Conservation (phyloP, 37 sponge, comb jelly and placozoan genomes). For the Hexactinellida sp. region DNA sequence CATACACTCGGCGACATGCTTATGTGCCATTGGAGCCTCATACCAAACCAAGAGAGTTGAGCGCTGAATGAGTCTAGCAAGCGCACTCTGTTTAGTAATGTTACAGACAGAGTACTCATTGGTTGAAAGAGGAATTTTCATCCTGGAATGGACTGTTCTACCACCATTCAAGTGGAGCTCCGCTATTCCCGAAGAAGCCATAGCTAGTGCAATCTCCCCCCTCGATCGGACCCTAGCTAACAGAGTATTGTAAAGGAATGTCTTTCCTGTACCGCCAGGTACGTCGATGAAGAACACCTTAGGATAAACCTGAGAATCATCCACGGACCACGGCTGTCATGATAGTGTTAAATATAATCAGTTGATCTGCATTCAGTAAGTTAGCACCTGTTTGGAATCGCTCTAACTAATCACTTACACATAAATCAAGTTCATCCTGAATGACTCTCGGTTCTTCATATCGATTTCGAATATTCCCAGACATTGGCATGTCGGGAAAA, state of each 20-base stretch:
- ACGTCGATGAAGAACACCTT: not conserved
- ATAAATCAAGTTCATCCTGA: not conserved
- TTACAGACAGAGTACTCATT: not conserved
- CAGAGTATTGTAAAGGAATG: not conserved
- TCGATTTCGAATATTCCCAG: not conserved
- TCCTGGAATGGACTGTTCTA: not conserved
- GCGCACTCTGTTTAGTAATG: not conserved
- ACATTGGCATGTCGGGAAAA: too few relatives aligned
- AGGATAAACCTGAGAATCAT: not conserved
- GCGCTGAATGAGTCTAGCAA: not conserved
- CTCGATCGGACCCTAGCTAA: not conserved
- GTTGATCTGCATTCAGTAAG: not conserved
- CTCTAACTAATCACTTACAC: not conserved
- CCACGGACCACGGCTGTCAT: not conserved
- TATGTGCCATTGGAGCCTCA: not conserved
- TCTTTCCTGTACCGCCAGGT: not conserved
- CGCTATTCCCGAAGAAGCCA: conserved; percentile 7
- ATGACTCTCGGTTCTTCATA: not conserved
- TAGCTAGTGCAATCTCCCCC: not conserved
- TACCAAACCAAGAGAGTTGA: not conserved
- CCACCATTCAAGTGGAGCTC: not conserved
- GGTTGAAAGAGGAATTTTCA: not conserved
- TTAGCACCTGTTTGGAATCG: not conserved
- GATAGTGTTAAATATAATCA: not conserved
- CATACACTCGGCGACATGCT: not conserved